phyloP scores from a whole-genome alignment of 2,797 vertebrate species.

The Ptychadena robeensis region DNA sequence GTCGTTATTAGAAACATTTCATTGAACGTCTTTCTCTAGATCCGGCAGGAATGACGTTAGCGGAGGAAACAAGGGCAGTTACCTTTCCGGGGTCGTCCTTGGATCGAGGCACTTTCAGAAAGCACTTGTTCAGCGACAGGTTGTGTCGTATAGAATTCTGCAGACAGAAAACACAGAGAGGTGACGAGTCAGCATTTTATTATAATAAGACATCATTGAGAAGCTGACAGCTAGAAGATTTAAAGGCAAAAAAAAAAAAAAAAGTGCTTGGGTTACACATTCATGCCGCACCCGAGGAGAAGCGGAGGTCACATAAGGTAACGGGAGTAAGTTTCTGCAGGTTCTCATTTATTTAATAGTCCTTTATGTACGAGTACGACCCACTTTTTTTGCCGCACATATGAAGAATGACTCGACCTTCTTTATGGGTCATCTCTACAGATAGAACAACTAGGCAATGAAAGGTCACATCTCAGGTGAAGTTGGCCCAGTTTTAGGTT shows the following conservation, averaged over 20 bases:
- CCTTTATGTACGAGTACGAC: too few species aligned
- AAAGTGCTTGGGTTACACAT: neutral
- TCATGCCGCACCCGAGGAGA: neutral
- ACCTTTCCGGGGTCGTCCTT: constrained; percentile 96
- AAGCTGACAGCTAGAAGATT: neutral
- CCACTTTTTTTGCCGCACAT: too few species aligned
- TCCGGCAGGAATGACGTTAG: neutral
- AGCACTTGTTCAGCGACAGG: constrained; percentile 94
- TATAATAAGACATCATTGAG: neutral
- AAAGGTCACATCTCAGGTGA: too few species aligned
- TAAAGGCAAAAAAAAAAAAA: too few species aligned
- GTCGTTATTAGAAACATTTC: neutral
- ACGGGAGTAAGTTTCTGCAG: neutral
- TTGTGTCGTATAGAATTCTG: constrained; percentile 96
- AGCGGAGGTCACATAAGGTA: neutral
- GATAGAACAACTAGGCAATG: too few species aligned
- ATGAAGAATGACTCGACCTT: too few species aligned
- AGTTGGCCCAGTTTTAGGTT: too few species aligned
- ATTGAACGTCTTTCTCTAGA: neutral
- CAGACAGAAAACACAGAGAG: constrained; percentile 70
- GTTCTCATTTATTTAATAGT: neutral
- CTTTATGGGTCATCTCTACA: too few species aligned
- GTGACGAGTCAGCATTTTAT: neutral
- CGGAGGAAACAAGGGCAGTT: constrained; percentile 37
- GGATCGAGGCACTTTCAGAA: constrained; percentile 96